phyloP scores from a whole-genome alignment of 1,140 invertebrate genomes.

The Drosophila ananassae region DNA sequence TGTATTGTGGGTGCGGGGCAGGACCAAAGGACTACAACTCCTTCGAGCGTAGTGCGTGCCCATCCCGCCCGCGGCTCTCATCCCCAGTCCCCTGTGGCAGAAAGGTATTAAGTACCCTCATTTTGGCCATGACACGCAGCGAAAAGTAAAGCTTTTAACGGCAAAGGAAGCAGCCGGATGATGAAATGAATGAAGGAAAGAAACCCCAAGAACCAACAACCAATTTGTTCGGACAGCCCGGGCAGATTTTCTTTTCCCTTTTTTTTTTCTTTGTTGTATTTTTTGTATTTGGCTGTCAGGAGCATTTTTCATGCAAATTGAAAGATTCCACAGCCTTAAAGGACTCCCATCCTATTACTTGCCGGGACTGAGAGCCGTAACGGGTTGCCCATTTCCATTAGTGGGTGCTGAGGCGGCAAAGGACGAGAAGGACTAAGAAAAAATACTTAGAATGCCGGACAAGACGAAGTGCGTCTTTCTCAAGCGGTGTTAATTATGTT shows the following conservation, averaged over 20 bases:
- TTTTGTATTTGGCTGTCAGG: constrained; percentile 48
- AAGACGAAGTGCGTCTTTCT: constrained; percentile 22
- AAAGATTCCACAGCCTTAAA: constrained; percentile 59
- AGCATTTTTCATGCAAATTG: constrained; percentile 67
- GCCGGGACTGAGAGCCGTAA: constrained; percentile 35
- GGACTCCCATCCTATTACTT: constrained; percentile 7
- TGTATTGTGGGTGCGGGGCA: constrained; percentile 12
- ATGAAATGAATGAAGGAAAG: constrained; percentile 34
- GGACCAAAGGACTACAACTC: background rate
- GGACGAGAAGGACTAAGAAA: background rate
- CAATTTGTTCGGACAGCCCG: constrained; percentile 63
- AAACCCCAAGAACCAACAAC: constrained; percentile 62
- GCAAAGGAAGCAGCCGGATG: constrained; percentile 26
- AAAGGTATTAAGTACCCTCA: constrained; percentile 82
- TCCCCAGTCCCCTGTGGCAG: constrained; percentile 26
- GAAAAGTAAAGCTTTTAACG: constrained; percentile 71
- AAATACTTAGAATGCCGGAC: constrained; percentile 39
- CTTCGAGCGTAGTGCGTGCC: background rate
- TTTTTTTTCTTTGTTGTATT: background rate
- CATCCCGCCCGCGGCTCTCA: background rate
- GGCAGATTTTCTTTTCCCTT: constrained; percentile 7
- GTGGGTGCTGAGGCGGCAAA: constrained; percentile 14
- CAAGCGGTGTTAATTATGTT: constrained; percentile 74
- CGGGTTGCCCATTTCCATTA: constrained; percentile 69
- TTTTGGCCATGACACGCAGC: constrained; percentile 75